Base-by-base conservation (phyloP, 2,797 vertebrate genomes). In the Anguilla megastoma region DNA sequence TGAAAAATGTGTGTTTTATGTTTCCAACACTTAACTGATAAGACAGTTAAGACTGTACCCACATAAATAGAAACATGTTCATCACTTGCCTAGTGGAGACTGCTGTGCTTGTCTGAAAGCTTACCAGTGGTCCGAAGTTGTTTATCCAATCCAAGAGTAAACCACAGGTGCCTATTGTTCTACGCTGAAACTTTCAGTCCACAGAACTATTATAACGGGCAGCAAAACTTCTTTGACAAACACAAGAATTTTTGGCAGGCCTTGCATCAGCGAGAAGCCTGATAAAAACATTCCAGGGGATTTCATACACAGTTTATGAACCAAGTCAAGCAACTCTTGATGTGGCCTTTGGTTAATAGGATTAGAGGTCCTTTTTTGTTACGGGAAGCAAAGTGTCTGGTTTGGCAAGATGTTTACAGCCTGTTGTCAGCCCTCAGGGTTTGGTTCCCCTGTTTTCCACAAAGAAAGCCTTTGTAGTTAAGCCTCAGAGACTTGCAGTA, bases 401-500 rank as follows among this genome's bases (percentile, higher is more conserved):
- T 45, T 16, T 12, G n/a, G 45, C 21, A n/a, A 69, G 30, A 66
- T 86, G 63, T 27, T 71, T 86, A 71, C 41, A n/a, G n/a, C 63
- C 58, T 14, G n/a, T 60, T 71, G n/a, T 27, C n/a, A 33, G 54
- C 4, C n/a, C 9, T 12, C 24, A 79, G 24, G 24, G 79, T 27
- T 50, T 50, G 24, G 8, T 1, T 84, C 24, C 54, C 12, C 14
- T 24, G 33, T 33, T 60, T 33, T 27, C 21, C 58, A 54, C 27
- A 5, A 56, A 33, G 50, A 85, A 30, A 12, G 16, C 58, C 60
- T 86, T 45, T 80, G 45, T 33, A 27, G 76, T 89, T 30, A 24
- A 24, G 30, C 83, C 48, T 86, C 79, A 74, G 16, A 74, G 48
- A 74, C 79, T 33, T 87, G 27, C 45, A 79, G 50, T 66, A 58